A percentile compares a stretch with the other conserved stretches of the same genome.
Conservation (phyloP, 2,888 invertebrate genomes). For the Pollenia labialis region DNA sequence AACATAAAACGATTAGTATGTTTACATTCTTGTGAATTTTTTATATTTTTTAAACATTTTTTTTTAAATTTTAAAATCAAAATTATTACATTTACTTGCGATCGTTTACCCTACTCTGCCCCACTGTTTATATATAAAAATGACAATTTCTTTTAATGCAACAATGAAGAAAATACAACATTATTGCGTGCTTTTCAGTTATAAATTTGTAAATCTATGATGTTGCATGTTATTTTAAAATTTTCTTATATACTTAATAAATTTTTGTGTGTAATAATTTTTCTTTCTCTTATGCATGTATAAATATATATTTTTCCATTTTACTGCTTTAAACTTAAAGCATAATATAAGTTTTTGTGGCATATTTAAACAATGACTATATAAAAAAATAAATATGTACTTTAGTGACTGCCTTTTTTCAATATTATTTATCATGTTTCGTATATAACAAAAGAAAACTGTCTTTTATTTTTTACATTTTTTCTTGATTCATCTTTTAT, state of each 20-base stretch:
- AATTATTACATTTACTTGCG: neutral
- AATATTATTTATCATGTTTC: conserved; percentile 4
- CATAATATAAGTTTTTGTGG: conserved; percentile 12
- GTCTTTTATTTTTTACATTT: neutral
- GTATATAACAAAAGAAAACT: neutral
- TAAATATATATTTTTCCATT: neutral
- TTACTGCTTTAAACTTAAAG: neutral
- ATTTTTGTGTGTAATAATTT: conserved; percentile 3
- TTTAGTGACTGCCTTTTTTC: neutral
- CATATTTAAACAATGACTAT: conserved; percentile 30
- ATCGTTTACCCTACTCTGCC: neutral
- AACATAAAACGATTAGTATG: no score
- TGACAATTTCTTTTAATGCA: conserved; percentile 57
- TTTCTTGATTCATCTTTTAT: neutral
- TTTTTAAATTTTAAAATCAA: no score
- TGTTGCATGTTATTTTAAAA: conserved; percentile 64
- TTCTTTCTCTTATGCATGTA: neutral
- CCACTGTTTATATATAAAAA: conserved; percentile 37
- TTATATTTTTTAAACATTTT: no score
- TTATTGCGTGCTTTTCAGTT: conserved; percentile 50
- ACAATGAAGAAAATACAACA: conserved; percentile 20
- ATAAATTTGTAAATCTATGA: conserved; percentile 62
- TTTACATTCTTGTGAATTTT: no score
- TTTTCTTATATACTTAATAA: conserved; percentile 43
- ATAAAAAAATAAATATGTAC: neutral